Conservation (phyloP, 2,797 vertebrate genomes). For the Sebastes diaconus region DNA sequence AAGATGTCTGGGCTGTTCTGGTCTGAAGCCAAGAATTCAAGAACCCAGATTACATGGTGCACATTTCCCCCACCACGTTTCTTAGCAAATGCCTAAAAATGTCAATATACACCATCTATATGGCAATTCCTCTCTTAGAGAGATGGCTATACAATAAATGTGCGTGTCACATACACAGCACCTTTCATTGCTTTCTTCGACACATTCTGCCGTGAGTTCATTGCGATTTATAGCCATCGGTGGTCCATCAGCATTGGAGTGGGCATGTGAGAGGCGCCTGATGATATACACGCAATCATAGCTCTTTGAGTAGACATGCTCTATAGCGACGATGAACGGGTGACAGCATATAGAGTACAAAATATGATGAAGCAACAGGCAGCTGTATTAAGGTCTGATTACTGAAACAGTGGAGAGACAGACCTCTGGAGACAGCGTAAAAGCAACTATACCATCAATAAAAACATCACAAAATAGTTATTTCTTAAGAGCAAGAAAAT, state of each 20-base stretch:
- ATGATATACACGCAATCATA: conserved; percentile 29
- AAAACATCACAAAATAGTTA: neutral
- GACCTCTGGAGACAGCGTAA: neutral
- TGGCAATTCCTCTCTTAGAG: neutral
- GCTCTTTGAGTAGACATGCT: conserved; percentile 28
- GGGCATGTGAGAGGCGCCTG: conserved; percentile 21
- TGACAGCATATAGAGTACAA: neutral
- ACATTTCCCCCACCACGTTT: conserved; percentile 20
- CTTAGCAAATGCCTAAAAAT: conserved; percentile 12
- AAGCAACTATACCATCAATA: neutral
- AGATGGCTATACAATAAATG: conserved; percentile 23
- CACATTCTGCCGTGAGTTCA: conserved; percentile 7
- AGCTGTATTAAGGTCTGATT: neutral
- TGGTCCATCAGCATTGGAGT: conserved; percentile 22
- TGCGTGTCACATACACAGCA: conserved; percentile 18
- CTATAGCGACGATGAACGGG: conserved; percentile 4
- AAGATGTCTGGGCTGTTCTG: conserved; percentile 34
- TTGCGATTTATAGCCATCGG: conserved; percentile 33
- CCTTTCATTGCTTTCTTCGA: conserved; percentile 8
- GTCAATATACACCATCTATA: neutral
- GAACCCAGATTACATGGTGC: neutral
- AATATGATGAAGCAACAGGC: neutral
- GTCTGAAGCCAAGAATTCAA: conserved; percentile 34
- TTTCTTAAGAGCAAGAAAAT: neutral
- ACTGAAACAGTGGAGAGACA: neutral